Conservation (phyloP, 2,113 vertebrate genomes). For the Monopterus albus region DNA sequence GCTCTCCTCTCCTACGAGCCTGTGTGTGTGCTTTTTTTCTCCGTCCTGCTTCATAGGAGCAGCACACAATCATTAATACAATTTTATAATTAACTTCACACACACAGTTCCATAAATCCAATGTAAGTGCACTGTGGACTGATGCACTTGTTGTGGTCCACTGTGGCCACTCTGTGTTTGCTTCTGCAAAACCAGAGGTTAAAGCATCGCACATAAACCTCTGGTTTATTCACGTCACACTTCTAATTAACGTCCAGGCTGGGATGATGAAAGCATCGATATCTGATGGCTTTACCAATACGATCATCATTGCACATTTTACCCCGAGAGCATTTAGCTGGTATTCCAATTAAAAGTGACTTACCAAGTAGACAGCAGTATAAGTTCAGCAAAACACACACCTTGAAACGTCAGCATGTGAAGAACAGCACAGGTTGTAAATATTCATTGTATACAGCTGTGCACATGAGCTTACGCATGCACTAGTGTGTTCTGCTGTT, state of each 20-base stretch:
- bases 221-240: conserved; percentile 37
- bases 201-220: conserved; percentile 2
- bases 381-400: background rate
- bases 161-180: background rate
- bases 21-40: conserved; percentile 8
- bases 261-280: conserved; percentile 21
- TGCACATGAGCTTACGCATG: background rate
- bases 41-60: conserved; percentile 15
- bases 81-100: conserved; percentile 62
- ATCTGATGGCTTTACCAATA: conserved; percentile 27
- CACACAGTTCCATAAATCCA: conserved; percentile 50
- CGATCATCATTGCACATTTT: conserved; percentile 3
- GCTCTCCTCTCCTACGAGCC: conserved; percentile 45
- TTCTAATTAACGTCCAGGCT: conserved; percentile 30
- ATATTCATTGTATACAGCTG: background rate
- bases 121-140: conserved; percentile 22
- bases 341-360: background rate
- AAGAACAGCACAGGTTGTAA: background rate
- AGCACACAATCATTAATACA: conserved; percentile 58
- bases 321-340: background rate
- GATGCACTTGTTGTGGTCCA: background rate
- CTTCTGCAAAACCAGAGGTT: conserved; percentile 6
- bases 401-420: background rate
- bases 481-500: background rate
- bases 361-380: background rate